These are phyloP conservation scores for Brachyalestes nurse DNA, from an alignment of 2,797 vertebrate species.

Conservation along the genomic window DNA sequence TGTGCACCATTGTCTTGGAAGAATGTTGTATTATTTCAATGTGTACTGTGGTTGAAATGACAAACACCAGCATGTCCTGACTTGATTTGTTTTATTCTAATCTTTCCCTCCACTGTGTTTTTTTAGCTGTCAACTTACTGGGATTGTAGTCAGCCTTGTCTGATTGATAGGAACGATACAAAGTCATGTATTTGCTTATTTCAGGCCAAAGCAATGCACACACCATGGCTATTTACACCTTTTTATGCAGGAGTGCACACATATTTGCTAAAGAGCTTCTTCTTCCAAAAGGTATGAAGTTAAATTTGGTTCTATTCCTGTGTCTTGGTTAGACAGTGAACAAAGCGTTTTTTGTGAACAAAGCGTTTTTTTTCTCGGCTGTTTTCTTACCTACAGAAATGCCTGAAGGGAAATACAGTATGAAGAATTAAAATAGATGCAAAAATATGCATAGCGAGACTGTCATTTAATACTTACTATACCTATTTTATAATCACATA, in stretches of 20 bases:
- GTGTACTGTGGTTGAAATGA: too few species aligned
- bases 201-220: not conserved
- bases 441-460: not conserved
- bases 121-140: not conserved
- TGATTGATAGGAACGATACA: not conserved
- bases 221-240: too few species aligned
- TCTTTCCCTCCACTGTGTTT: not conserved
- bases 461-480: not conserved
- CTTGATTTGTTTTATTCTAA: too few species aligned
- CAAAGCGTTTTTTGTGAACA: not conserved
- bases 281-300: too few species aligned
- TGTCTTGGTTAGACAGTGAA: not conserved
- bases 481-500: not conserved
- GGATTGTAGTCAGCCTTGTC: not conserved
- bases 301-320: too few species aligned
- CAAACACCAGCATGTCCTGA: too few species aligned
- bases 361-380: not conserved
- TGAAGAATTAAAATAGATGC: not conserved
- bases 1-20: too few species aligned
- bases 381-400: not conserved
- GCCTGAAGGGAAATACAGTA: not conserved
- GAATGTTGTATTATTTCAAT: too few species aligned
- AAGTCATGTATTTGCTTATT: not conserved
- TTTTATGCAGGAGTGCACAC: too few species aligned
- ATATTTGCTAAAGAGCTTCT: too few species aligned